These are phyloP conservation scores for Misgurnus mizolepis DNA, from an alignment of 2,113 vertebrate species.

Conservation along the genomic window DNA sequence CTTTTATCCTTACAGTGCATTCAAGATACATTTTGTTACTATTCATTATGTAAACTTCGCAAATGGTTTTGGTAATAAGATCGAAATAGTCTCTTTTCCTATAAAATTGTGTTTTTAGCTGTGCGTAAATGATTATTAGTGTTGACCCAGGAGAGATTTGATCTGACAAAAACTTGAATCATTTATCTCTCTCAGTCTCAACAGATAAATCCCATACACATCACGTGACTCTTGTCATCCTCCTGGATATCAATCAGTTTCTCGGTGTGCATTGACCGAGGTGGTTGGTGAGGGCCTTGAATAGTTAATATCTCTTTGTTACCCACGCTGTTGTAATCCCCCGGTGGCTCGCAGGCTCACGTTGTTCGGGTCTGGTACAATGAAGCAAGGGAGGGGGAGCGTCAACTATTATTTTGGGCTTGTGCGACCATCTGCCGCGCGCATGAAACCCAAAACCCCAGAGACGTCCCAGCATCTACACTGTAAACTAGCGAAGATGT, in stretches of 20 bases:
- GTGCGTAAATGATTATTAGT: not conserved
- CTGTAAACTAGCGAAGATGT: conserved; percentile 96
- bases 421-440: conserved; percentile 97
- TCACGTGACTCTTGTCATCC: conserved; percentile 41
- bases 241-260: conserved; percentile 47
- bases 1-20: too few species aligned
- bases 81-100: conserved; percentile 27
- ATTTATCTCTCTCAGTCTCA: not conserved
- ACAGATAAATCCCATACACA: not conserved
- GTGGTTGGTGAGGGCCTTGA: conserved; percentile 59
- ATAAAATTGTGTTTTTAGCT: not conserved
- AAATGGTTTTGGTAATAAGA: conserved; percentile 36
- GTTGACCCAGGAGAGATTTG: not conserved
- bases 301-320: conserved; percentile 88
- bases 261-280: conserved; percentile 37
- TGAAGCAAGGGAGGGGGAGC: conserved; percentile 70
- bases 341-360: conserved; percentile 82
- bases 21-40: too few species aligned
- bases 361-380: conserved; percentile 83
- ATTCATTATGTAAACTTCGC: too few species aligned
- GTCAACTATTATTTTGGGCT: conserved; percentile 89
- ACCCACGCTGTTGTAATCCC: conserved; percentile 88
- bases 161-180: not conserved
- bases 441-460: conserved; percentile 85
- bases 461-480: conserved; percentile 91